Conservation (phyloP, 2,888 invertebrate species). For the Tachina fera region DNA sequence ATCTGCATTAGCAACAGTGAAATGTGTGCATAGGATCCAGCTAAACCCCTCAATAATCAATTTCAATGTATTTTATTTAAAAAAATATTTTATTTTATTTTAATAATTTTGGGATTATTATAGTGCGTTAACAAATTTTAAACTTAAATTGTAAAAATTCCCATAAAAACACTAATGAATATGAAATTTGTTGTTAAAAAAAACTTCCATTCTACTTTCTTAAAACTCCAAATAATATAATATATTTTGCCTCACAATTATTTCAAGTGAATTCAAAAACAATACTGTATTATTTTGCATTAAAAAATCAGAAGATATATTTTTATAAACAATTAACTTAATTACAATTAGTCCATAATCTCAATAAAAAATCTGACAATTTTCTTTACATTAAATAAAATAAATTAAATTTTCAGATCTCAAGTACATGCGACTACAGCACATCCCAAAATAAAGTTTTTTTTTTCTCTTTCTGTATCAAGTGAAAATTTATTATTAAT, state of each 20-base stretch:
- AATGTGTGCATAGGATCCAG: no score
- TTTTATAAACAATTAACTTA: neutral
- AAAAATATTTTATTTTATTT: no score
- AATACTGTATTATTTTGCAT: neutral
- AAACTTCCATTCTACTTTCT: no score
- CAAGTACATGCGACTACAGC: constrained; percentile 14
- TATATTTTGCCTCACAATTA: neutral
- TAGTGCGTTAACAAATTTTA: no score
- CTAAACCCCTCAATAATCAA: no score
- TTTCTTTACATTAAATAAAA: constrained; percentile 22
- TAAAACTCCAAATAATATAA: no score
- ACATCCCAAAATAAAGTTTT: constrained; percentile 50
- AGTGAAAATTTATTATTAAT: constrained; percentile 61
- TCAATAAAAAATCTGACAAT: neutral
- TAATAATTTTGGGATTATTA: no score
- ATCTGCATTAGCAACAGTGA: no score
- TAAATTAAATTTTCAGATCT: constrained; percentile 29
- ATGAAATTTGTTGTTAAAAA: no score
- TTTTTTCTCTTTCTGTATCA: constrained; percentile 19
- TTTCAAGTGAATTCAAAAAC: neutral
- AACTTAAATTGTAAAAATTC: no score
- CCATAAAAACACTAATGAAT: no score
- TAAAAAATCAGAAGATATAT: neutral
- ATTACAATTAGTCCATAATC: neutral
- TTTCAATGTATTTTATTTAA: no score